Evolutionary conservation across 2,797 vertebrate species (phyloP), one percentile per base, ranked within the genome.

Genomic region (Chlorospingus semifuscus): DNA sequence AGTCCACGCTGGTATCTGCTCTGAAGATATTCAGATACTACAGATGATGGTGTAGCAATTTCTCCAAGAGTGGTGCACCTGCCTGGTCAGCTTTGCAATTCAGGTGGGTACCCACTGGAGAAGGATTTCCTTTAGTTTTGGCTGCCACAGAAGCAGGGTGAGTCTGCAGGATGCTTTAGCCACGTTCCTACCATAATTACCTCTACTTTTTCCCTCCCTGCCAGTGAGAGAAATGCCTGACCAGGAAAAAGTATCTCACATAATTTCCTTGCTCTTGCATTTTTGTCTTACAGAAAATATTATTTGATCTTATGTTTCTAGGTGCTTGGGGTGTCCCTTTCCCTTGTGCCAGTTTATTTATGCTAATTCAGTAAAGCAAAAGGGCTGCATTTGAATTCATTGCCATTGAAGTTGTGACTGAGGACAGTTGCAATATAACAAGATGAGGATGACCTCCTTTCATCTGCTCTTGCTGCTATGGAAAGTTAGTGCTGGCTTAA

Each of bases 381-480:
- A 89, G 41, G 4, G 5, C 60, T 55, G n/a, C 32, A n/a, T 72
- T 86, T 89, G 60, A 65, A 78, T 83, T 88, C 69, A 55, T 85
- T 78, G 79, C 76, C 41, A 32, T 30, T 78, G 64, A 83, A 85
- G 53, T 30, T 69, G 89, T 81, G 79, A 64, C 57, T 78, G 90
- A 93, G 85, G 79, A 69, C 39, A 66, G 71, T 42, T 68, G 61
- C 55, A 75, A 68, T 20, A 49, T 65, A 68, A 74, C 82, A 49
- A 85, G 87, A 78, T 56, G 69, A 83, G n/a, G 57, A 53, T 83
- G 87, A 86, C 79, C 82, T 83, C 87, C 42, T 75, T 91, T 92
- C 69, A 81, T 90, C 69, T 85, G 47, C 64, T 83, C 37, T 92
- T 76, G 47, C 76, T 0, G 1, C 72, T 81, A 3, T 32, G 81